These are phyloP conservation scores for Mythimna albipuncta DNA, from an alignment of 2,888 invertebrate genomes.

Conservation along the genomic window DNA sequence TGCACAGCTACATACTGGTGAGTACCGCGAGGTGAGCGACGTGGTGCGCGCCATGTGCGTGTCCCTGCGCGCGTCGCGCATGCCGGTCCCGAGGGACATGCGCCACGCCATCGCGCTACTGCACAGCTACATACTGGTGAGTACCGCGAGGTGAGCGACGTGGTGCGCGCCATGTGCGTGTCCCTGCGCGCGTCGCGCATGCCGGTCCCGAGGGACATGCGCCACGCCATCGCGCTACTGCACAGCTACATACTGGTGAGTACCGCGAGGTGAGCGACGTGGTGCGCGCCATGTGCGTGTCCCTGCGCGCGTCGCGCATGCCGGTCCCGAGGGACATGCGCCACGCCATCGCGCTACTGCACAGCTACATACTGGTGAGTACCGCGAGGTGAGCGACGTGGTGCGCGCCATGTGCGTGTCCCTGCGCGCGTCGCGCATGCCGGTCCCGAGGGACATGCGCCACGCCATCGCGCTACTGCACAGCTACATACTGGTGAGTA, in stretches of 20 bases:
- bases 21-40: constrained; percentile 98
- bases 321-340: constrained; percentile 97
- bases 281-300: constrained; percentile 97
- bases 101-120: constrained; percentile 95
- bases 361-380: constrained; percentile 99
- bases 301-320: constrained; percentile 95
- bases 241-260: constrained; percentile 99
- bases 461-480: constrained; percentile 96
- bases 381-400: constrained; percentile 98
- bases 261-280: constrained; percentile 99
- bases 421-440: constrained; percentile 94
- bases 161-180: constrained; percentile 97
- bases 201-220: constrained; percentile 97
- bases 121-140: constrained; percentile 99
- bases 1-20: constrained; percentile 99
- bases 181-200: constrained; percentile 95
- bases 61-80: constrained; percentile 95
- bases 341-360: constrained; percentile 95
- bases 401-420: constrained; percentile 98
- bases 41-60: constrained; percentile 98
- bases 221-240: constrained; percentile 95
- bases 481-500: constrained; percentile 99
- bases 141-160: constrained; percentile 98
- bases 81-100: constrained; percentile 97
- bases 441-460: constrained; percentile 97